Evolutionary conservation across 2,797 vertebrate species (phyloP), one percentile per base, ranked within the genome.

Genomic region (Pseudochaenichthys georgianus): DNA sequence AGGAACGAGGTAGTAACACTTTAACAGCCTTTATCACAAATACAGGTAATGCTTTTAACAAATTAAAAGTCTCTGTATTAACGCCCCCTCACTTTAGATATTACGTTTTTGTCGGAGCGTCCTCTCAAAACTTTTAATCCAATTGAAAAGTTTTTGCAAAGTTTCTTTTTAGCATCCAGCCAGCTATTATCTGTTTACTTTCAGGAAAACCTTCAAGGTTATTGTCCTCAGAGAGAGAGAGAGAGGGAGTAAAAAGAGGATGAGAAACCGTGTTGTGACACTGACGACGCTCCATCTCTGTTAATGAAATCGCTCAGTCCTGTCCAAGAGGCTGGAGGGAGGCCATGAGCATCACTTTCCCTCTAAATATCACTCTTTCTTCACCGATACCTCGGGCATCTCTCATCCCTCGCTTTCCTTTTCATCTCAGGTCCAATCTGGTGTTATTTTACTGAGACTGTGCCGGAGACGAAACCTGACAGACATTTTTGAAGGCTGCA

Each of bases 161-260:
- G 51, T 51, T 43, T 17, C 38, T 46, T 17, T 69, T 28, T 28
- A 28, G 4, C 10, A 41, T 63, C 31, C 19, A 4, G 19, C 21
- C 17, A 13, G 1, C 19, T 55, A 28, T 23, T 58, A 23, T 28
- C 13, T 70, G 46, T 81, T 80, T 74, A 75, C 78, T 80, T 77
- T 65, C 15, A 73, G 48, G 21, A 71, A 81, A 86, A 91, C 79
- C 83, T 90, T 88, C 80, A 93, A 92, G 91, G 93, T 92, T 87
- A 77, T 82, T 77, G 77, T 73, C 84, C 86, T 82, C 54, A 64
- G 47, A 21, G 38, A 76, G n/a, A 13, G 19, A 21, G 21, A n/a
- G 16, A 34, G 0, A 48, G 9, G 8, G 23, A 28, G 11, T 5
- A 59, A 38, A 54, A 12, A 51, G 46, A 67, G 45, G 51, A 12